Conservation (phyloP, 2,888 invertebrate genomes). For the Eupithecia dodoneata region DNA sequence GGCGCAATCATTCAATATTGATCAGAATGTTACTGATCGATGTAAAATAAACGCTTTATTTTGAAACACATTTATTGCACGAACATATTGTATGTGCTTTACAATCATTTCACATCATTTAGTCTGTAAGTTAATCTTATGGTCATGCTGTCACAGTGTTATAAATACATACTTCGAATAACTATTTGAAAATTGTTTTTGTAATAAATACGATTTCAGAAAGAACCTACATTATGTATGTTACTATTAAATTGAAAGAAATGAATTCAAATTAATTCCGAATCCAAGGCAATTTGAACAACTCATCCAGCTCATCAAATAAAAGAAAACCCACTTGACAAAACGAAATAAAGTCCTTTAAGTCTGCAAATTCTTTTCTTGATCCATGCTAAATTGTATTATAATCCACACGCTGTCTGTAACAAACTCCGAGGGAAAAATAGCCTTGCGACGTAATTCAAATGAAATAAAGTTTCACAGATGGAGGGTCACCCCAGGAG, state of each 20-base stretch:
- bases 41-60: background rate
- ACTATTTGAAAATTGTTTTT: background rate
- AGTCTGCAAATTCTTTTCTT: constrained; percentile 33
- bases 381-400: constrained; percentile 35
- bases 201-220: background rate
- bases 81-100: background rate
- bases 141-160: background rate
- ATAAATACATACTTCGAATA: background rate
- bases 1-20: background rate
- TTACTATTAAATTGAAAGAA: background rate
- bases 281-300: constrained; percentile 20
- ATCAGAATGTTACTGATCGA: background rate
- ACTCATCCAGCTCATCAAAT: constrained; percentile 30
- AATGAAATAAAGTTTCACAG: constrained; percentile 46
- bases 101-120: background rate
- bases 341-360: constrained; percentile 35
- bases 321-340: constrained; percentile 27
- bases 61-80: background rate
- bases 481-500: constrained; percentile 55
- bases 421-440: constrained; percentile 40
- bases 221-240: background rate
- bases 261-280: constrained; percentile 9
- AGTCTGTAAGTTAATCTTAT: background rate
- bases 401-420: constrained; percentile 36
- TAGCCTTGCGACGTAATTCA: constrained; percentile 45